phyloP scores from a whole-genome alignment of 2,888 invertebrate genomes.

The Mesodorylaimus sp. region DNA sequence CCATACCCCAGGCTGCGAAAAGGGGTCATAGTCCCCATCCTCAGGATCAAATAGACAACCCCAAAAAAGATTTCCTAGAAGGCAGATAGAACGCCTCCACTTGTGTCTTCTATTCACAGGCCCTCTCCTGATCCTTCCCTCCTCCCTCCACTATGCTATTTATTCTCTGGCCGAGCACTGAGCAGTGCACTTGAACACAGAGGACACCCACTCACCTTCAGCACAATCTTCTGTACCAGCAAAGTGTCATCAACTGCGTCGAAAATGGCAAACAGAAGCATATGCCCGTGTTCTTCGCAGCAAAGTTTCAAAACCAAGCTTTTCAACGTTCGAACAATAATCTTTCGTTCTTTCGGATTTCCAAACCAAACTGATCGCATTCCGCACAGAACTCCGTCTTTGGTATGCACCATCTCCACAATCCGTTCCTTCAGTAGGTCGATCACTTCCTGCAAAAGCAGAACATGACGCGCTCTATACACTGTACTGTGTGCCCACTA shows the following conservation, averaged over 20 bases:
- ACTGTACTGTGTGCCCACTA: no score
- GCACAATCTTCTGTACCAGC: slow-evolving; percentile 55
- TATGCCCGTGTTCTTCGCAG: slow-evolving; percentile 67
- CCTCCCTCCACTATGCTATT: no score
- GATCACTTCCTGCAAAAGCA: slow-evolving; percentile 52
- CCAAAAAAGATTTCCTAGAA: no score
- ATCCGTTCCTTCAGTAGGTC: slow-evolving; percentile 49
- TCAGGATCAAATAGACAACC: no score
- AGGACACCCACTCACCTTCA: slow-evolving; percentile 30
- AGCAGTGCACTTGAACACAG: no score
- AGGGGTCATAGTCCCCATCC: no score
- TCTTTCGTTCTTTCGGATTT: slow-evolving; percentile 39
- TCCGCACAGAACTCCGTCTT: slow-evolving; percentile 59
- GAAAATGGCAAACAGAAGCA: slow-evolving; percentile 58
- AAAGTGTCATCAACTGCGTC: slow-evolving; percentile 83
- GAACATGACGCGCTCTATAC: no score
- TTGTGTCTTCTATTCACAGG: no score
- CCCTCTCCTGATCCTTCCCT: no score
- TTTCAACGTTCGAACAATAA: slow-evolving; percentile 68
- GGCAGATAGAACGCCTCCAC: no score
- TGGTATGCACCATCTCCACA: slow-evolving; percentile 50
- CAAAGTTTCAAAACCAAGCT: slow-evolving; percentile 58
- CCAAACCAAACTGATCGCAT: slow-evolving; percentile 73
- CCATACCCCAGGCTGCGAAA: no score
- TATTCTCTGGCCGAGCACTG: no score